Evolutionary conservation across 1,140 invertebrate genomes (phyloP), one percentile per base, ranked within the genome.

Genomic region (Cotesia typhae): DNA sequence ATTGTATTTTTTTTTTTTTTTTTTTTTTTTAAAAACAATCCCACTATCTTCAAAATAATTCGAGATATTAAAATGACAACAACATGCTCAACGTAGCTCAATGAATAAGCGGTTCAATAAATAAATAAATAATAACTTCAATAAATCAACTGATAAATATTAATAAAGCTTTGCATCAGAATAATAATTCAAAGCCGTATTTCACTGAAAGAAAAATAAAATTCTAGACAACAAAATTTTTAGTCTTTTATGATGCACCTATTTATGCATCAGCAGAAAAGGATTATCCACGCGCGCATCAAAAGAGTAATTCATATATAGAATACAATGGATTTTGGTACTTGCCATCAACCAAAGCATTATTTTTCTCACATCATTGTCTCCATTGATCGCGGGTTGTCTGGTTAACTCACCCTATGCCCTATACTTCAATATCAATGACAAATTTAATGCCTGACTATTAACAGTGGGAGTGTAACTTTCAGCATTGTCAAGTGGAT

Each of bases 391-490:
- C 38, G 67, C 14, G 41, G 41, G 10, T 47, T 47, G 41, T 52
- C 28, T 36, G n/a, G 47, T 38, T 38, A 51, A 10, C 28, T 51
- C 74, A 78, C 78, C 78, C 81, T 73, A 75, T 47, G 9, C 41
- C 6, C 41, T 47, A 47, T 3, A 67, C 75, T 67, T 79, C 77
- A 84, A 82, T 83, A 84, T 84, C 81, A 83, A 83, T 83, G 84
- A 85, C 83, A 84, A 85, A 85, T 85, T 85, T 84, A 84, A 87
- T 85, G 80, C 77, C 70, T 73, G 74, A 78, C 83, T 86, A 87
- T 85, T 86, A 87, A 80, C 79, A 83, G 76, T 79, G 76, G 81
- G 76, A 76, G 74, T 75, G 73, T 75, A 72, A 74, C 69, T 76
- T 78, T 57, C 59, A 65, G 74, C 73, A 81, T 82, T 83, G 82